These are phyloP conservation scores for Diorhabda sublineata DNA, from an alignment of 1,140 invertebrate genomes.

Conservation along the genomic window DNA sequence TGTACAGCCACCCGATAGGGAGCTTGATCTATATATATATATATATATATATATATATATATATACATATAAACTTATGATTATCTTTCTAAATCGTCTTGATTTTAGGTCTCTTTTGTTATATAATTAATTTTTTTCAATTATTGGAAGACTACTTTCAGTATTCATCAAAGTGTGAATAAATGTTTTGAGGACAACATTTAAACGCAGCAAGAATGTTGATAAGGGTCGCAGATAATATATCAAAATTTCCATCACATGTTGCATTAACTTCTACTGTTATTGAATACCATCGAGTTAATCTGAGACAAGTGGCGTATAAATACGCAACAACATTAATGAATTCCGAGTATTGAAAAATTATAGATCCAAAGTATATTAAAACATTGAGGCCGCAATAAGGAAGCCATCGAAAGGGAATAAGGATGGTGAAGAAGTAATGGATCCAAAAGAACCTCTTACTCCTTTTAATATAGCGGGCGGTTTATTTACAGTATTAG, in stretches of 20 bases:
- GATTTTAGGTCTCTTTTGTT: too few relatives aligned
- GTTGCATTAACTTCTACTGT: constrained; percentile 94
- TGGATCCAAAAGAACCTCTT: constrained; percentile 50
- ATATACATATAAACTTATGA: too few relatives aligned
- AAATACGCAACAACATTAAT: constrained; percentile 88
- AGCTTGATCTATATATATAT: neutral
- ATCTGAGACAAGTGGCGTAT: constrained; percentile 83
- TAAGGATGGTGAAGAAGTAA: constrained; percentile 54
- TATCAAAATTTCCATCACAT: constrained; percentile 97
- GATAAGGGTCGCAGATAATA: constrained; percentile 87
- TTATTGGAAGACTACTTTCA: too few relatives aligned
- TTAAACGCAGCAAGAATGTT: constrained; percentile 85
- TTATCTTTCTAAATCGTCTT: too few relatives aligned
- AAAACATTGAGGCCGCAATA: constrained; percentile 94
- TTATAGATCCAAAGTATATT: constrained; percentile 86
- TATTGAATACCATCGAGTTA: constrained; percentile 92
- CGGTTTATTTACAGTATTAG: too few relatives aligned
- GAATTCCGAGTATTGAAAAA: constrained; percentile 82
- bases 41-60: too few relatives aligned
- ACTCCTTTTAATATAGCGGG: constrained; percentile 48
- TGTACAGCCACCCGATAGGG: neutral
- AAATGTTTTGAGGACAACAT: constrained; percentile 66
- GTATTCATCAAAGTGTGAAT: too few relatives aligned
- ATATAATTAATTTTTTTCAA: too few relatives aligned
- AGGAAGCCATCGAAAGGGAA: constrained; percentile 65